phyloP scores from a whole-genome alignment of 1,140 invertebrate species.

The Campoletis sonorensis region DNA sequence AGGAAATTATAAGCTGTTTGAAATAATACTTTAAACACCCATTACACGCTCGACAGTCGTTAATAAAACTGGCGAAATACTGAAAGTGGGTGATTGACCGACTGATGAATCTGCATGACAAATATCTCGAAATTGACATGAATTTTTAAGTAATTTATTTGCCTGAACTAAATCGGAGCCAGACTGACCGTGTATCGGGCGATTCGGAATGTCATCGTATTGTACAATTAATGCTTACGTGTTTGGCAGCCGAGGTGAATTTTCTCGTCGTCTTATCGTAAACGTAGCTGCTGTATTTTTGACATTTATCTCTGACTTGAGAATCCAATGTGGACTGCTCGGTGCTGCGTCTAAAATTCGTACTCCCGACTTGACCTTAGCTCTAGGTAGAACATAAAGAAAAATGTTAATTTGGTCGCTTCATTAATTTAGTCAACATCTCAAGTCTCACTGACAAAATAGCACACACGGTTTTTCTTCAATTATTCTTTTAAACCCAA shows the following conservation, averaged over 20 bases:
- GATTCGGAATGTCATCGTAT: neutral
- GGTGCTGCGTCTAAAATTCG: slow-evolving; percentile 88
- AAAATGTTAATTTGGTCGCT: neutral
- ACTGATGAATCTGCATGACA: no score
- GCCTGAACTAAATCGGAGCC: neutral
- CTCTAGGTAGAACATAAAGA: slow-evolving; percentile 78
- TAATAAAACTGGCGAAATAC: no score
- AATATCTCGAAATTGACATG: no score
- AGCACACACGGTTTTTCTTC: no score
- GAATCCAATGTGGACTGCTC: slow-evolving; percentile 87
- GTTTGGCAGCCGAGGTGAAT: slow-evolving; percentile 62
- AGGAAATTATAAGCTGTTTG: no score
- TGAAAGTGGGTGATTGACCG: no score
- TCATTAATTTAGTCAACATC: neutral
- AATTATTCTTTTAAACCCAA: no score
- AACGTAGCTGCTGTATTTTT: slow-evolving; percentile 91
- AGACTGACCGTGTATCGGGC: neutral
- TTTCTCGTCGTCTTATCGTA: slow-evolving; percentile 85
- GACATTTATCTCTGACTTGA: slow-evolving; percentile 88
- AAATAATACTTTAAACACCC: no score
- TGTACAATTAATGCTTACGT: slow-evolving; percentile 61
- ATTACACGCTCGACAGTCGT: no score
- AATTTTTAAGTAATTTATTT: neutral
- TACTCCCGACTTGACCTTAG: slow-evolving; percentile 90
- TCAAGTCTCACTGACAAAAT: no score